These are phyloP conservation scores for Luidia sarsii DNA, from an alignment of 53 echinoderm and acorn worm genomes.

Conservation along the genomic window DNA sequence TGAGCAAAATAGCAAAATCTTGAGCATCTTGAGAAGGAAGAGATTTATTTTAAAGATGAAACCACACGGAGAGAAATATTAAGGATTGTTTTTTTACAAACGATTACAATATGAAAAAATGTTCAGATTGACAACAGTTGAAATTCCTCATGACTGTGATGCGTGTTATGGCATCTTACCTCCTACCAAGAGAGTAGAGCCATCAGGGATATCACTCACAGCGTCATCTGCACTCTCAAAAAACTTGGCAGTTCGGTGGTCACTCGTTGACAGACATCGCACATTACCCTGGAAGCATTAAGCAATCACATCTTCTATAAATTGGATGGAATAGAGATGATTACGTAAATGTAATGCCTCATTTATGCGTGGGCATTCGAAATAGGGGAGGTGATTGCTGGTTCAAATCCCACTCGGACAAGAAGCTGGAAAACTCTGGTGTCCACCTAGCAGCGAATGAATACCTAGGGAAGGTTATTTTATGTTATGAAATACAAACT, in stretches of 20 bases:
- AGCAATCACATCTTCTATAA: too few species aligned
- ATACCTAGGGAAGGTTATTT: too few species aligned
- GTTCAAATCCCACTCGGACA: too few species aligned
- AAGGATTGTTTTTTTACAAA: background rate
- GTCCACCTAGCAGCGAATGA: too few species aligned
- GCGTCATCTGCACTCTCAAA: conserved; percentile 76
- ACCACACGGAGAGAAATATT: background rate
- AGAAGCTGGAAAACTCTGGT: too few species aligned
- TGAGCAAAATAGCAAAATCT: background rate
- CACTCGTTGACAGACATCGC: conserved; percentile 64
- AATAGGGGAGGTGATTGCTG: too few species aligned
- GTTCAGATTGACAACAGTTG: background rate
- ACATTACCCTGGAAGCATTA: conserved; percentile 18
- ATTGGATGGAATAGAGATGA: too few species aligned
- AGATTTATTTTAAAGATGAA: background rate
- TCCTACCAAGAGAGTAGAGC: conserved; percentile 84
- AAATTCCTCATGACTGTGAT: background rate
- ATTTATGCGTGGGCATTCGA: too few species aligned
- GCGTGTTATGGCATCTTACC: conserved; percentile 61
- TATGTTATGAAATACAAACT: too few species aligned
- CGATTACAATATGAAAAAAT: background rate
- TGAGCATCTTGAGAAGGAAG: too few species aligned
- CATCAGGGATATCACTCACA: conserved; percentile 80
- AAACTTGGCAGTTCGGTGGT: conserved; percentile 34
- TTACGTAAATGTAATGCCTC: too few species aligned